Conservation (phyloP, 2,888 invertebrate genomes). For the Micoletzkya japonica region DNA sequence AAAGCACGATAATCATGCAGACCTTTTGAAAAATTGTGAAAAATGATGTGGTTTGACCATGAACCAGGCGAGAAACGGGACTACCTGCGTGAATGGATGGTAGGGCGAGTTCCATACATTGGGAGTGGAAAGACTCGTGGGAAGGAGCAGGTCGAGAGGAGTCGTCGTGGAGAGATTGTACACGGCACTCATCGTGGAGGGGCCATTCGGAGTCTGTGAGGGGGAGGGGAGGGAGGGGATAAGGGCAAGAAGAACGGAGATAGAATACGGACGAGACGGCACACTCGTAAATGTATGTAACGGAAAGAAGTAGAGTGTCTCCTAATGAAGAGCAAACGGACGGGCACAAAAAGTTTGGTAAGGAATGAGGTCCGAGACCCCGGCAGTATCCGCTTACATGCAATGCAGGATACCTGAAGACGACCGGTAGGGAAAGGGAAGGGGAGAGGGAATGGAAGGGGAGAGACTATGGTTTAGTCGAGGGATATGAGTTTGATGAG, state of each 20-base stretch:
- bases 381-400: too few species aligned
- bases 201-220: not conserved
- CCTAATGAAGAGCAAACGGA: not conserved
- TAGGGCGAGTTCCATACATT: slow-evolving; percentile 28
- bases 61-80: too few species aligned
- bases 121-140: too few species aligned
- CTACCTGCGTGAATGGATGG: slow-evolving; percentile 16
- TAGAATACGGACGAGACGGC: not conserved
- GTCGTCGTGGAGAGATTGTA: slow-evolving; percentile 1
- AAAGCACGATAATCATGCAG: too few species aligned
- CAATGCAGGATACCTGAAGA: too few species aligned
- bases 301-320: not conserved
- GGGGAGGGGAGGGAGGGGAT: not conserved
- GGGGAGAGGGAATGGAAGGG: slow-evolving; percentile 2
- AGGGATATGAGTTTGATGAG: not conserved
- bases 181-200: not conserved
- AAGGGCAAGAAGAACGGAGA: not conserved
- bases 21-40: too few species aligned
- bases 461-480: not conserved
- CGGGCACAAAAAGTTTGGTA: too few species aligned
- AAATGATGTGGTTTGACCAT: too few species aligned
- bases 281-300: not conserved
- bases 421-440: not conserved
- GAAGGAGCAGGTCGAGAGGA: not conserved
- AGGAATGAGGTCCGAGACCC: too few species aligned